Percentiles rank a stretch among this genome's conserved stretches.
These are phyloP conservation scores for Ephestia elutella DNA, from an alignment of 1,140 invertebrate genomes.

Conservation along the genomic window DNA sequence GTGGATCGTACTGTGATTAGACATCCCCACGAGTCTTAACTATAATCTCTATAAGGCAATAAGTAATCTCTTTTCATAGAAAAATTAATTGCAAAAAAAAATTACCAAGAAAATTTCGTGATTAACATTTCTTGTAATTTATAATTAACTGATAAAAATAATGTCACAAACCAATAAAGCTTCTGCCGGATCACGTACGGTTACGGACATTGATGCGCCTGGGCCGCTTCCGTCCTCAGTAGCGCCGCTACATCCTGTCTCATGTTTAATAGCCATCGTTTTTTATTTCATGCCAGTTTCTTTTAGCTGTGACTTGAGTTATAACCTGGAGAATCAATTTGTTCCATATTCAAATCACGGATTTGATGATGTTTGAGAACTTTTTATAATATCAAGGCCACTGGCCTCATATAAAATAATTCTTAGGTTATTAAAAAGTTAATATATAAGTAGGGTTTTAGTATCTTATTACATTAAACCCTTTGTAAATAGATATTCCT, in stretches of 20 bases:
- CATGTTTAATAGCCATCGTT: slow-evolving; percentile 21
- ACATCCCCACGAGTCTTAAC: neutral
- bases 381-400: too few species aligned
- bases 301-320: slow-evolving; percentile 2
- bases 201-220: slow-evolving; percentile 36
- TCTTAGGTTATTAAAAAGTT: too few species aligned
- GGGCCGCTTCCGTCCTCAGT: slow-evolving; percentile 44
- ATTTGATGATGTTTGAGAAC: neutral
- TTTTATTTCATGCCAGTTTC: slow-evolving; percentile 5
- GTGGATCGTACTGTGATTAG: neutral
- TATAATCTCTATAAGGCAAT: too few species aligned
- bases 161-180: slow-evolving; percentile 2
- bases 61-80: too few species aligned
- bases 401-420: too few species aligned
- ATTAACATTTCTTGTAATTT: too few species aligned
- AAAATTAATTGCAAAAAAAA: too few species aligned
- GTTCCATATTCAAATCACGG: neutral
- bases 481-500: neutral
- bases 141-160: neutral
- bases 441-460: too few species aligned
- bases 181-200: slow-evolving; percentile 28
- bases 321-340: neutral
- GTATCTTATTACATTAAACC: neutral
- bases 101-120: too few species aligned
- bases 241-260: slow-evolving; percentile 59